Evolutionary conservation across 2,888 invertebrate genomes (phyloP), one percentile per base, ranked within the genome.

Genomic region (Melinaea menophilus): DNA sequence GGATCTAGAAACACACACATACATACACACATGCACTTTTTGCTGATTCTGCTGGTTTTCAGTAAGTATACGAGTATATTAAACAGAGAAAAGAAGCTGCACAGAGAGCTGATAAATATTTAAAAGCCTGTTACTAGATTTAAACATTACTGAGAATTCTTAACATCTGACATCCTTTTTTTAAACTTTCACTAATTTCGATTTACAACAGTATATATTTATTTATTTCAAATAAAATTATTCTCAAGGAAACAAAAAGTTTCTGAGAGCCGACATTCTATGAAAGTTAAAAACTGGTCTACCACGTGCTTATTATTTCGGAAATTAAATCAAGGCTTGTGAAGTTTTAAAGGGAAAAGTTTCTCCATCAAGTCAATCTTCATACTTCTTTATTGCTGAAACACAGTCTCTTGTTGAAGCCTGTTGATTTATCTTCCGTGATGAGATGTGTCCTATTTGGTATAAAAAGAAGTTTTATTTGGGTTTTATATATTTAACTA

Each of bases 311-410:
- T 82, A 79, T 78, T 82, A 81, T 78, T 81, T 82, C 77, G 85
- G 84, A 86, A 86, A 86, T 86, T 85, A 86, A 86, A 86, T 83
- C 86, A 84, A 77, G 79, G 77, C 82, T 82, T 82, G 78, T 77
- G 75, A 81, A 84, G 67, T 69, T 84, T 76, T 76, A 78, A 81
- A 84, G 80, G 80, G 83, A 73, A 79, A 86, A 84, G 79, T 85
- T 85, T 70, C 62, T 65, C 68, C 69, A 61, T 67, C 68, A 69
- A 73, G 73, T 72, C 73, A 70, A 73, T 77, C 74, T 74, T 73
- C 72, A 71, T 75, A 70, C 74, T 73, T 72, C 71, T 69, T 73
- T 70, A 69, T 69, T 71, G 68, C 69, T 60, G 59, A 54, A 70
- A 69, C 57, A 65, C 64, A 63, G 63, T 67, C 58, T 65, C 64